Percentiles rank a stretch among this genome's conserved stretches.
phyloP scores from a whole-genome alignment of 2,888 invertebrate species.

The Cryptocephalus moraei region DNA sequence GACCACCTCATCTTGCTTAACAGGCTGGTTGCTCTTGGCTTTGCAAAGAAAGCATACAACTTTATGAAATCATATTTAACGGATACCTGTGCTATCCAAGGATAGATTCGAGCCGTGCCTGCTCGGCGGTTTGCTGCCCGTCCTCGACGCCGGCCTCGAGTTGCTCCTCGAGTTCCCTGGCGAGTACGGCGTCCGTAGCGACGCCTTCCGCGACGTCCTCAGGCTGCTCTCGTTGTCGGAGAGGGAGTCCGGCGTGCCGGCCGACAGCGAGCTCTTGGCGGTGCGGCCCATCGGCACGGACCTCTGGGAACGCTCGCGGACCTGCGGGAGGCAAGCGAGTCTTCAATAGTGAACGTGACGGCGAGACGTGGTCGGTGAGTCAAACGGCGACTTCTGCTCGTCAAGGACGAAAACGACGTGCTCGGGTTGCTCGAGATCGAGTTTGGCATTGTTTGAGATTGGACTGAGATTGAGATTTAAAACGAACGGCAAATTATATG shows the following conservation, averaged over 20 bases:
- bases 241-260: conserved; percentile 80
- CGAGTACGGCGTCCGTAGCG: conserved; percentile 58
- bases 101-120: conserved; percentile 88
- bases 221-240: conserved; percentile 76
- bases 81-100: conserved; percentile 73
- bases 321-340: conserved; percentile 42
- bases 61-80: too few species aligned
- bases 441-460: too few species aligned
- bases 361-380: neutral
- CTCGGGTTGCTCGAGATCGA: too few species aligned
- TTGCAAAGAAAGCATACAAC: too few species aligned
- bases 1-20: too few species aligned
- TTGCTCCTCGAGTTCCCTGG: conserved; percentile 77
- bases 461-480: too few species aligned
- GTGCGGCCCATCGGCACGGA: conserved; percentile 76
- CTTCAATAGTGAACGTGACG: neutral
- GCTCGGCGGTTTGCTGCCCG: conserved; percentile 86
- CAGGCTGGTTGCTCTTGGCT: too few species aligned
- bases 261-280: conserved; percentile 69
- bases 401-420: too few species aligned
- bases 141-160: conserved; percentile 74
- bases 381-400: neutral
- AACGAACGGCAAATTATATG: too few species aligned
- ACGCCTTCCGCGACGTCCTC: conserved; percentile 56
- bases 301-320: conserved; percentile 83